Evolutionary conservation across 23 tunicate species (phyloP).

Genomic region (Diplosoma virens): DNA sequence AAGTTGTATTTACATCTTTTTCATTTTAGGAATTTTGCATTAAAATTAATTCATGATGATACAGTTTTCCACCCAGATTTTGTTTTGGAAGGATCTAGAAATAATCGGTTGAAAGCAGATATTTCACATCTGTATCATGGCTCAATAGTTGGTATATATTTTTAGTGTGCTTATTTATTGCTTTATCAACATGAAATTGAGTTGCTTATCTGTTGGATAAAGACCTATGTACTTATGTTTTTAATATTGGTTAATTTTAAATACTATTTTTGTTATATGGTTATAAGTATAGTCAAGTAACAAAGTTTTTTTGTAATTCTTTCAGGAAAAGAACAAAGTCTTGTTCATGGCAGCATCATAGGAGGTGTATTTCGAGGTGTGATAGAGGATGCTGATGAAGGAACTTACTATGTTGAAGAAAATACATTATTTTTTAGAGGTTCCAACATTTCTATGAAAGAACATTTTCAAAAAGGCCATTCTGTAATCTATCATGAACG

Average conservation of each 20-base stretch:
- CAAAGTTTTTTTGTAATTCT: not conserved
- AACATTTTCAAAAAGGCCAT: constrained; percentile 83
- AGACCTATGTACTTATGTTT: too few relatives aligned
- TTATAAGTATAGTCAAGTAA: not conserved
- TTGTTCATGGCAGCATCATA: constrained; percentile 79
- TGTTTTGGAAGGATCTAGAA: constrained; percentile 21
- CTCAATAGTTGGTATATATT: constrained; percentile 35
- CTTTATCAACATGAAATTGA: too few relatives aligned
- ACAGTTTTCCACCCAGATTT: constrained; percentile 63
- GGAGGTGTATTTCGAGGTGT: constrained; percentile 84
- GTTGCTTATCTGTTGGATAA: too few relatives aligned
- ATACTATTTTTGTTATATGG: not conserved
- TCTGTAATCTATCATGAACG: constrained; percentile 92
- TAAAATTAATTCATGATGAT: constrained; percentile 51
- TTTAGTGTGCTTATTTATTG: too few relatives aligned
- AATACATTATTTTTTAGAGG: constrained; percentile 29
- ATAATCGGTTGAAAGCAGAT: constrained; percentile 8
- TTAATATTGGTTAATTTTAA: too few relatives aligned
- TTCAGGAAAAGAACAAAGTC: constrained; percentile 36
- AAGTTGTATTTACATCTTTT: not conserved
- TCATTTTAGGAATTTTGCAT: constrained; percentile 45
- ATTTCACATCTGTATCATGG: constrained; percentile 75
- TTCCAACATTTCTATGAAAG: not conserved
- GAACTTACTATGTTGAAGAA: constrained; percentile 76
- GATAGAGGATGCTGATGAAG: constrained; percentile 54